A percentile compares a stretch with the other conserved stretches of the same genome.
Evolutionary conservation across 1,140 invertebrate species (phyloP).

Genomic region (Trichomalopsis sarcophagae): DNA sequence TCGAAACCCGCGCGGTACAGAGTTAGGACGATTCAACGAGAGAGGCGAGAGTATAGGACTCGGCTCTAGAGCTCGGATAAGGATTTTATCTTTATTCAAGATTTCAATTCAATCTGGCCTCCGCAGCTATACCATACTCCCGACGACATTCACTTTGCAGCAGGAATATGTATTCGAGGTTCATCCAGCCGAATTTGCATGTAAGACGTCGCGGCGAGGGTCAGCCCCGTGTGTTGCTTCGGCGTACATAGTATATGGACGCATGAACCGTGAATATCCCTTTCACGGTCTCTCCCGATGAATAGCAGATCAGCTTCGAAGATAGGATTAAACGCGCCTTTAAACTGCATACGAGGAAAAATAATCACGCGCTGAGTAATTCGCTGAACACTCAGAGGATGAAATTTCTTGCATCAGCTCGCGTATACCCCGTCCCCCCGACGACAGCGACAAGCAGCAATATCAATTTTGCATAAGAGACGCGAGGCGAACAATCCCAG

Average conservation of each 20-base stretch:
- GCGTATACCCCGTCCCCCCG: not conserved
- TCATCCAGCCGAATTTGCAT: conserved; percentile 59
- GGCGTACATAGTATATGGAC: not conserved
- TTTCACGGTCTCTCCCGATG: not conserved
- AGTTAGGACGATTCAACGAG: not conserved
- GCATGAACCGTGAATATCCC: not conserved
- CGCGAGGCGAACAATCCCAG: not conserved
- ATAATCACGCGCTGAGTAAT: not conserved
- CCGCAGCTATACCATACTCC: no score
- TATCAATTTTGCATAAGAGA: conserved; percentile 7
- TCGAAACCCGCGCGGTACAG: no score
- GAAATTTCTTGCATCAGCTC: not conserved
- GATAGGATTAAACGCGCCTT: not conserved
- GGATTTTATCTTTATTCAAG: not conserved
- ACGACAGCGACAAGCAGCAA: no score
- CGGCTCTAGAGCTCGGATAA: not conserved
- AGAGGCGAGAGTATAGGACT: not conserved
- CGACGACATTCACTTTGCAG: conserved; percentile 21
- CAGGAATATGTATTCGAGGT: conserved; percentile 30
- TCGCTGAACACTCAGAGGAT: not conserved
- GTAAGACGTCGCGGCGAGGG: conserved; percentile 55
- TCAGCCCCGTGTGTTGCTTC: conserved; percentile 33
- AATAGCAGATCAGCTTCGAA: conserved; percentile 12
- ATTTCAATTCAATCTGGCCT: conserved; percentile 2
- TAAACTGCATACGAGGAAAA: not conserved